Evolutionary conservation across 2,797 vertebrate genomes (phyloP), one percentile per base, ranked within the genome.

Genomic region (Cirrhinus molitorella): DNA sequence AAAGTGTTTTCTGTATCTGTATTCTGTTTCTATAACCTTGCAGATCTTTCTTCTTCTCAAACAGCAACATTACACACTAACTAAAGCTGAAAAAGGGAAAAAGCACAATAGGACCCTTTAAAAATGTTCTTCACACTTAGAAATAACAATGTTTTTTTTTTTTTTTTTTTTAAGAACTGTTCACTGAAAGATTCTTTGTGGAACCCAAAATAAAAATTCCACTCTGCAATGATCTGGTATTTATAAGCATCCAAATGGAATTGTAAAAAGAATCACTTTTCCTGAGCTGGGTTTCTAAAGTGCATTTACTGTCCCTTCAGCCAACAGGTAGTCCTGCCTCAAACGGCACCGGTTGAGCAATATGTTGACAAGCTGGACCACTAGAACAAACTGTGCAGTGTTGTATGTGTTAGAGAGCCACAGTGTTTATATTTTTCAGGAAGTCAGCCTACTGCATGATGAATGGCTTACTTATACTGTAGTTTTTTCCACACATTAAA

Each of bases 401-500:
- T n/a, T 57, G 2, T 57, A 57, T 17, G 34, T 55, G 73, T 57
- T 16, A 17, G 5, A 63, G 25, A 31, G 59, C 25, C 25, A 63
- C 53, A 75, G n/a, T 75, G 51, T 59, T 57, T 75, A 59, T 3
- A 59, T 34, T 75, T 37, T 59, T 59, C 73, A 75, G 73, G 73
- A 75, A 75, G 73, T 57, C 34, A 53, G 14, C 9, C 53, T 59
- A 34, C 25, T 51, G 19, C 25, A 34, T n/a, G 19, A 40, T 59
- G 73, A 75, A 43, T 59, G 34, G 51, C 34, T 57, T 40, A 75
- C 72, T 40, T 73, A 3, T 53, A 73, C 9, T 23, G 12, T 25
- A 25, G 31, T 25, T 75, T 59, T 43, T 21, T 43, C 8, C 31
- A 13, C 34, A 40, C 34, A 23, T 23, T 59, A 59, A 57, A 59